phyloP scores from a whole-genome alignment of 2,888 invertebrate species.

The Apoda limacodes region DNA sequence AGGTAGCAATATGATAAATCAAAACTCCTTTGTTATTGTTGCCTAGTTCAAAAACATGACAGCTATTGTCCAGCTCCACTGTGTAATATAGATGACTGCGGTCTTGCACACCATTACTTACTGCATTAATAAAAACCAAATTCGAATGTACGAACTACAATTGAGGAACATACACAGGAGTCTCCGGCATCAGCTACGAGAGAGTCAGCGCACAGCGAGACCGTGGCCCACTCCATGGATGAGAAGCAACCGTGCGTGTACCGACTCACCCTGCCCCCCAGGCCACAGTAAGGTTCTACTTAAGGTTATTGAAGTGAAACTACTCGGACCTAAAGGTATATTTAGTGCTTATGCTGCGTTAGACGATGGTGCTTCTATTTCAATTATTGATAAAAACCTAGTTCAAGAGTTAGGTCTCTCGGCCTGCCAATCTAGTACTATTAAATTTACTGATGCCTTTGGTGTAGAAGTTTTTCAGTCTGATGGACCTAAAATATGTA shows the following conservation, averaged over 20 bases:
- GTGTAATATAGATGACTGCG: slow-evolving; percentile 12
- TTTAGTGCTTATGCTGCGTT: no score
- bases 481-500: slow-evolving; percentile 13
- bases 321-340: slow-evolving; percentile 15
- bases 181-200: no score
- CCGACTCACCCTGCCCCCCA: background rate
- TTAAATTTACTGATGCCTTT: no score
- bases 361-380: no score
- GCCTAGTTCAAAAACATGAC: slow-evolving; percentile 6
- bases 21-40: slow-evolving; percentile 7
- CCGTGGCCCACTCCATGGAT: slow-evolving; percentile 3
- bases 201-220: no score
- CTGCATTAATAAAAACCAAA: slow-evolving; percentile 11
- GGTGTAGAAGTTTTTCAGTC: slow-evolving; percentile 6
- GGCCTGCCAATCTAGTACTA: slow-evolving; percentile 5
- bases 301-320: slow-evolving; percentile 13
- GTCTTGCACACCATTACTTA: slow-evolving; percentile 13
- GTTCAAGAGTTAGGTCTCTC: slow-evolving; percentile 4
- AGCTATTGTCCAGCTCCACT: slow-evolving; percentile 4
- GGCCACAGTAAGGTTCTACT: slow-evolving; percentile 5
- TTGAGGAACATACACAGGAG: no score
- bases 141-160: background rate
- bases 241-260: slow-evolving; percentile 1
- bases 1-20: slow-evolving; percentile 12
- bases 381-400: slow-evolving; percentile 13